phyloP scores from a whole-genome alignment of 2,888 invertebrate genomes.

The Limulus polyphemus region DNA sequence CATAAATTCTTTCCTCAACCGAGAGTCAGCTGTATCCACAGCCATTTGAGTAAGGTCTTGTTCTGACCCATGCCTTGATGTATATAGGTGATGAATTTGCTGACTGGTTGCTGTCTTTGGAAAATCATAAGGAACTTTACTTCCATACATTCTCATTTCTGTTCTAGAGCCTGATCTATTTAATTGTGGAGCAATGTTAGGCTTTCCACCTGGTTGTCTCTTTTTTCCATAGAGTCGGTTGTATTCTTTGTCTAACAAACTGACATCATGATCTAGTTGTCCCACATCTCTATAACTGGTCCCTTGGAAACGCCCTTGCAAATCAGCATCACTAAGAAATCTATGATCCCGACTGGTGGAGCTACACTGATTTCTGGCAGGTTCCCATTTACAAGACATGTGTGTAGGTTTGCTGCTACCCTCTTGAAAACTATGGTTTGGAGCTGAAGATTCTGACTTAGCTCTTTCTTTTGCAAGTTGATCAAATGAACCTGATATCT shows the following conservation, averaged over 20 bases:
- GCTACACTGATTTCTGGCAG: too few species aligned
- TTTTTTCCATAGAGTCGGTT: constrained; percentile 22
- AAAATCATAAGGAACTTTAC: constrained; percentile 3
- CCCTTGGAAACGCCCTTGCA: constrained; percentile 2
- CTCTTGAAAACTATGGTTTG: not conserved
- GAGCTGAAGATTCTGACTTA: not conserved
- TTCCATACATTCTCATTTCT: not conserved
- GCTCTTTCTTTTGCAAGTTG: constrained; percentile 8
- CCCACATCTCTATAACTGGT: too few species aligned
- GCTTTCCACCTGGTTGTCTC: constrained; percentile 10
- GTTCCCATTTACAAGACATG: not conserved
- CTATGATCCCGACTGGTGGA: too few species aligned
- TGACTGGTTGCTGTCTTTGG: constrained; percentile 21
- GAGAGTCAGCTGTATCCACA: not conserved
- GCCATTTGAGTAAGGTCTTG: not conserved
- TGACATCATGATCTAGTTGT: constrained; percentile 10
- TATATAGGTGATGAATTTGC: constrained; percentile 20
- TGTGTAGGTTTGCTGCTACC: not conserved
- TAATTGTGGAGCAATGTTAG: not conserved
- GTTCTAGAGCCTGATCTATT: constrained; percentile 1
- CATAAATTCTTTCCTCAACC: not conserved
- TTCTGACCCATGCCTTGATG: constrained; percentile 1
- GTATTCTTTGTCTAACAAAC: constrained; percentile 24
- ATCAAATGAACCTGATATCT: constrained; percentile 21
- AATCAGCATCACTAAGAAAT: not conserved